These are phyloP conservation scores for Pipra filicauda DNA, from an alignment of 2,113 vertebrate genomes.

Conservation along the genomic window DNA sequence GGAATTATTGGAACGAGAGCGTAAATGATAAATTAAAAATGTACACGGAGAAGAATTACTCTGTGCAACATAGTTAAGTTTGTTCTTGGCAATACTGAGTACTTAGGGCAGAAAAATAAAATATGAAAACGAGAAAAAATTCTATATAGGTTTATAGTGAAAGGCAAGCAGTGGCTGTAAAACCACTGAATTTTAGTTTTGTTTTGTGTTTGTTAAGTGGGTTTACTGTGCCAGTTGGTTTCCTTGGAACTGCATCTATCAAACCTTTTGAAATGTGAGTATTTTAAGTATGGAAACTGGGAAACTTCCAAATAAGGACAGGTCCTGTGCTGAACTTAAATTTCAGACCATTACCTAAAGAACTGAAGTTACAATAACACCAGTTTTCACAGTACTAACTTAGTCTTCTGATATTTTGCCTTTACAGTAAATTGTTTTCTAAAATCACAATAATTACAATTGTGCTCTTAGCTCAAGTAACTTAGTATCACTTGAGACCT, in stretches of 20 bases:
- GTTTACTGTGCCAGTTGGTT: background rate
- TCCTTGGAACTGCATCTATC: background rate
- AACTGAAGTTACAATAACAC: background rate
- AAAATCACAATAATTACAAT: background rate
- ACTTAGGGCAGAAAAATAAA: background rate
- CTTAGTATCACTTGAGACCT: too few species aligned
- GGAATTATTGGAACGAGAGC: too few species aligned
- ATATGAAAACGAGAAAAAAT: background rate
- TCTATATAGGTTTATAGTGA: background rate
- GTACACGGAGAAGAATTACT: background rate
- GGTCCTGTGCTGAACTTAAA: background rate
- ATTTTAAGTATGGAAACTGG: background rate
- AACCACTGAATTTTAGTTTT: background rate
- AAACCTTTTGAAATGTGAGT: background rate
- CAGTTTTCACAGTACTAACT: background rate
- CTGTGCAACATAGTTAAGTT: background rate
- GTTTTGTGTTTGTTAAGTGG: background rate
- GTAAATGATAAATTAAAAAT: background rate
- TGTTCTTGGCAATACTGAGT: background rate
- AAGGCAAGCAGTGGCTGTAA: background rate
- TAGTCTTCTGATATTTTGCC: background rate
- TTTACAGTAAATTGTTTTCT: background rate
- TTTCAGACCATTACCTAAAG: background rate
- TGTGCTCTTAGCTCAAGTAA: background rate
- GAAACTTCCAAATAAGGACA: background rate